Conservation (phyloP, 2,888 invertebrate species). For the Cantharis rufa region DNA sequence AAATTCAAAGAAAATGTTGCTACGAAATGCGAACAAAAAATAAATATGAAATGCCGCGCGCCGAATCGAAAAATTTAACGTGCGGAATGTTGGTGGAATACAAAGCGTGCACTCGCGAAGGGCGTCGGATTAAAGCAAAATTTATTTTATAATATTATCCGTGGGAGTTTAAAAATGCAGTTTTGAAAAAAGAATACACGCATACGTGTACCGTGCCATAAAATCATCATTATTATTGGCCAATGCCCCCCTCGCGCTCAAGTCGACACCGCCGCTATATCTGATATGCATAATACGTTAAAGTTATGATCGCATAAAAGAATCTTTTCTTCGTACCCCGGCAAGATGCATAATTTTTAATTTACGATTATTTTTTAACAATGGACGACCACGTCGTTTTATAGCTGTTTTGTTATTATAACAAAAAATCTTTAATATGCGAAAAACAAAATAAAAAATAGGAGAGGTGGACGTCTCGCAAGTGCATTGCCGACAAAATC, state of each 20-base stretch:
- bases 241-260: slow-evolving; percentile 37
- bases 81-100: not conserved
- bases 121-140: not conserved
- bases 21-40: not conserved
- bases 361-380: not conserved
- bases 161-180: slow-evolving; percentile 45
- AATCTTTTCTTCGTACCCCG: not conserved
- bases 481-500: not conserved
- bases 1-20: not conserved
- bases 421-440: not conserved
- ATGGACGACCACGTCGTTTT: not conserved
- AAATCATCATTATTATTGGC: slow-evolving; percentile 42
- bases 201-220: slow-evolving; percentile 43
- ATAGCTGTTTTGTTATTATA: not conserved
- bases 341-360: not conserved
- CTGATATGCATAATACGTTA: not conserved
- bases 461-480: not conserved
- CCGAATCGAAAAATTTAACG: not conserved
- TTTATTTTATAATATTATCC: slow-evolving; percentile 31
- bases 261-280: slow-evolving; percentile 9
- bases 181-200: slow-evolving; percentile 38
- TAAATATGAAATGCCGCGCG: not conserved
- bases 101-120: not conserved
- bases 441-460: not conserved
- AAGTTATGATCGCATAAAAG: not conserved